These are phyloP conservation scores for Penaeus japonicus DNA, from an alignment of 1,140 invertebrate species.

Conservation along the genomic window DNA sequence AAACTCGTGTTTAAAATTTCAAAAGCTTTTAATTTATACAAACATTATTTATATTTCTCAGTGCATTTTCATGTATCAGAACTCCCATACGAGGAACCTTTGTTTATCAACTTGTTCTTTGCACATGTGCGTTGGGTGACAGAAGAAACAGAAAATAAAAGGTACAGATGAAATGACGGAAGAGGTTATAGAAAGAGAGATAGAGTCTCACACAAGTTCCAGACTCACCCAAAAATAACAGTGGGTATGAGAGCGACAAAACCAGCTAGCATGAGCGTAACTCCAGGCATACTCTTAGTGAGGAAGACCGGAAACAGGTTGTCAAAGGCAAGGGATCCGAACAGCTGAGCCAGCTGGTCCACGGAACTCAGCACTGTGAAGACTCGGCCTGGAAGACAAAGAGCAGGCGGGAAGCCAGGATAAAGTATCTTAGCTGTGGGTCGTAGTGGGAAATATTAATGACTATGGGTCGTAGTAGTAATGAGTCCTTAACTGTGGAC, in stretches of 20 bases:
- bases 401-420: background rate
- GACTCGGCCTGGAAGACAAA: background rate
- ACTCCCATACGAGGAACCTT: too few relatives aligned
- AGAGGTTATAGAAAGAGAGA: background rate
- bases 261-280: background rate
- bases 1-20: too few relatives aligned
- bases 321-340: background rate
- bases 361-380: background rate
- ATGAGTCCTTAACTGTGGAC: background rate
- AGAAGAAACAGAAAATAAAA: too few relatives aligned
- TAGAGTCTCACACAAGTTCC: background rate
- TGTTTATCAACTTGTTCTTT: too few relatives aligned
- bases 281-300: background rate
- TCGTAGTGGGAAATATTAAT: background rate
- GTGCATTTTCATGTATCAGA: too few relatives aligned
- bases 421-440: background rate
- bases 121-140: too few relatives aligned
- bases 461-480: too few relatives aligned
- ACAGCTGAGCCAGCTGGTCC: background rate
- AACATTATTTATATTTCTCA: too few relatives aligned
- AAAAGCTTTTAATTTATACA: too few relatives aligned
- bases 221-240: background rate
- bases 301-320: background rate
- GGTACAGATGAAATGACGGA: too few relatives aligned
- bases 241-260: background rate